Conservation (phyloP, 2,888 invertebrate species). For the Amiota mariae region DNA sequence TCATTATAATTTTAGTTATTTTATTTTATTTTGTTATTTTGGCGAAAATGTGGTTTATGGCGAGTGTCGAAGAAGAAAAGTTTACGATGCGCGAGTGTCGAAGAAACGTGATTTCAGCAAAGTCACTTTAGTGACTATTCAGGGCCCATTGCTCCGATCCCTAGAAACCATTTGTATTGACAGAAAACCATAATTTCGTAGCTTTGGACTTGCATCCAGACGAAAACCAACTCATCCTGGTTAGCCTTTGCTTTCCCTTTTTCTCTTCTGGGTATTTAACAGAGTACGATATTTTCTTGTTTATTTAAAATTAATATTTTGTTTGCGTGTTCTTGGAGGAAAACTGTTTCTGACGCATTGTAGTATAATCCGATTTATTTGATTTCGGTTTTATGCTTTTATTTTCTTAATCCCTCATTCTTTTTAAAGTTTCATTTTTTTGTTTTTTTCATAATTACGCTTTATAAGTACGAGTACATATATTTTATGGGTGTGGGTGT, state of each 20-base stretch:
- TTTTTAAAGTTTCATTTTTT: background rate
- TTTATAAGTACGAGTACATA: background rate
- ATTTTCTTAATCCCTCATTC: constrained; percentile 6
- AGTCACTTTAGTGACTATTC: no score
- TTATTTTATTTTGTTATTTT: constrained; percentile 14
- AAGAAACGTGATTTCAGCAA: no score
- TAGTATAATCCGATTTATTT: constrained; percentile 27
- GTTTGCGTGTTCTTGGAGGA: constrained; percentile 23
- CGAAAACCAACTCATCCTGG: background rate
- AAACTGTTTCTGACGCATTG: constrained; percentile 15
- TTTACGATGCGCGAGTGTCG: constrained; percentile 4
- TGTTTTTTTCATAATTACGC: background rate
- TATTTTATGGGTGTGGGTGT: constrained; percentile 22
- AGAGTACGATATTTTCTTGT: constrained; percentile 12
- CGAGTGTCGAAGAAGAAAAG: background rate
- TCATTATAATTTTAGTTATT: constrained; percentile 19
- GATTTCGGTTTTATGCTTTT: background rate
- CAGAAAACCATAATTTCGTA: constrained; percentile 27
- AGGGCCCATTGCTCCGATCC: background rate
- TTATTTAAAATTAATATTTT: constrained; percentile 34
- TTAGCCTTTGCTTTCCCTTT: background rate
- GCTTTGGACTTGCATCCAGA: background rate
- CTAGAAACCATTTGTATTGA: constrained; percentile 4
- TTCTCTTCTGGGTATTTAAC: background rate
- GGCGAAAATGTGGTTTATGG: background rate